Percentiles rank a stretch among this genome's conserved stretches.
These are phyloP conservation scores for Camponotus vicinus DNA, from an alignment of 1,140 invertebrate species.

Conservation along the genomic window DNA sequence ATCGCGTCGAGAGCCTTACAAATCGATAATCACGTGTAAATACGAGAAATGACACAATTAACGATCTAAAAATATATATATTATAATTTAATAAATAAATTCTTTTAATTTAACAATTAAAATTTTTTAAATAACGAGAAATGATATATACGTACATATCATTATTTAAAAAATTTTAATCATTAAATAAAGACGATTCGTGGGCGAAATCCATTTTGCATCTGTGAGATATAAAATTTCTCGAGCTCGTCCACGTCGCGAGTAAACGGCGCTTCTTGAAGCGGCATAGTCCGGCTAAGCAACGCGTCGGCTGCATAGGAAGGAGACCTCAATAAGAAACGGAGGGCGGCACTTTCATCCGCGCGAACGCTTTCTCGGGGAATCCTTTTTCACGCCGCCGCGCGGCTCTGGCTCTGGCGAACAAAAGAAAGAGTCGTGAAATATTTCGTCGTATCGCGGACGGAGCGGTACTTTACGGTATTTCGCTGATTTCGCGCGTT, in stretches of 20 bases:
- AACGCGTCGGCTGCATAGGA: not conserved
- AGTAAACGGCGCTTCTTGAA: not conserved
- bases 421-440: conserved; percentile 50
- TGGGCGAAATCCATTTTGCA: not conserved
- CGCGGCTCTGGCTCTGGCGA: not conserved
- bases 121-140: no score
- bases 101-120: no score
- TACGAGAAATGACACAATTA: not conserved
- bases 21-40: conserved; percentile 16
- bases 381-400: conserved; percentile 47
- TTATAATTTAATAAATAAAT: no score
- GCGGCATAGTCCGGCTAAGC: not conserved
- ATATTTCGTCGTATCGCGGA: conserved; percentile 50
- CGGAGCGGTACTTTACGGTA: conserved; percentile 30
- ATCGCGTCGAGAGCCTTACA: not conserved
- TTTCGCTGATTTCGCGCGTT: conserved; percentile 57
- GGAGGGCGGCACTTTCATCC: conserved; percentile 28
- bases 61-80: not conserved
- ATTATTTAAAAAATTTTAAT: not conserved
- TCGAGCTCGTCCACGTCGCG: not conserved
- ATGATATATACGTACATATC: no score
- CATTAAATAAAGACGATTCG: not conserved
- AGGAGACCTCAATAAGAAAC: conserved; percentile 26
- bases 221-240: not conserved
- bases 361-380: conserved; percentile 18